Base-by-base conservation (phyloP, 2,888 invertebrate species). In the Drosophila ustulata region DNA sequence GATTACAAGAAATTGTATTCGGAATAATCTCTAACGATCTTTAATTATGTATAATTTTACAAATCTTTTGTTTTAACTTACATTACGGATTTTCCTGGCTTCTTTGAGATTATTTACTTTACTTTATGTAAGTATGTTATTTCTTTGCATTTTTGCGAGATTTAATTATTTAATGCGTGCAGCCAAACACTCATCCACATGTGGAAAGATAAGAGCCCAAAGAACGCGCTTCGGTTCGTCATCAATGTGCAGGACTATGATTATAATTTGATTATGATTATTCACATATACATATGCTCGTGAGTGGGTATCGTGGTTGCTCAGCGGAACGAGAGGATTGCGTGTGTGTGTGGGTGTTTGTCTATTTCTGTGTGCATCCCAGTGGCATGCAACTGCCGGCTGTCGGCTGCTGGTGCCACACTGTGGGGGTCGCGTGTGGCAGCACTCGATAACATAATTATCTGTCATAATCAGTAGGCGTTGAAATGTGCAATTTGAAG, bases 401-500 rank as follows among this genome's bases (percentile, higher is more conserved):
- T 30, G 37, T 52, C 52, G 13, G 28, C 32, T 28, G 28, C 32
- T 28, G 53, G 5, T 43, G 53, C 11, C 39, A 30, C 39, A 53
- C 41, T 28, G 11, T 9, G 52, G 34, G 61, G 61, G 63, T 78
- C 49, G 78, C 86, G 86, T 82, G 88, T 78, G 88, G 65, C 87
- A 70, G 55, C 81, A 84, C 84, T 87, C 89, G 79, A 83, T 87
- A 87, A 83, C 89, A 87, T 89, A 81, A 87, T 89, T 89, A 87
- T 87, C 85, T 90, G 89, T 88, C 89, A 90, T 83, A 78, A 87
- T 82, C 90, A 89, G 90, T 89, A 90, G 90, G 90, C 90, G 90
- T 89, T 89, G 88, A 90, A 90, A 90, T 89, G 82, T 77, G 78
- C 89, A 88, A 90, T 88, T 80, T 78, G 65, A 88, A 89, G 91